Conservation (phyloP, 2,888 invertebrate species). For the Nezara viridula region DNA sequence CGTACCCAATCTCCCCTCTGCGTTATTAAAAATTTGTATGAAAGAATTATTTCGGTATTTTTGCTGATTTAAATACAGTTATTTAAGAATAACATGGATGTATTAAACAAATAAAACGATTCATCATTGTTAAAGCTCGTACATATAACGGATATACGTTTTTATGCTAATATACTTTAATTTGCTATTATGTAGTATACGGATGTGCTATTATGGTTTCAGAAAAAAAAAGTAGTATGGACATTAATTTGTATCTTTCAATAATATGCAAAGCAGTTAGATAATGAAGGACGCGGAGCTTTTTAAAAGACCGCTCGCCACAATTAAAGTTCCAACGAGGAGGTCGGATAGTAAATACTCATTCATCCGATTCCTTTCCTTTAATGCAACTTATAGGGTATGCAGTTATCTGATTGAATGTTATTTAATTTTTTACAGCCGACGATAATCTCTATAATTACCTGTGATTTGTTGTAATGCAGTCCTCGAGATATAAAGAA, state of each 20-base stretch:
- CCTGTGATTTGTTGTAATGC: not conserved
- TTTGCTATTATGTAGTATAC: too few species aligned
- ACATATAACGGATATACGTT: not conserved
- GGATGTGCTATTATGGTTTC: too few species aligned
- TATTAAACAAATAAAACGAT: too few species aligned
- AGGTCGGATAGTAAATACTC: not conserved
- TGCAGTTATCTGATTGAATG: not conserved
- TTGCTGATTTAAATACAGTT: too few species aligned
- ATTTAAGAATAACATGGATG: too few species aligned
- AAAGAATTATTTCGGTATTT: too few species aligned
- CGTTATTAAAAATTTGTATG: too few species aligned
- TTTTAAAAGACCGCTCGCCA: not conserved
- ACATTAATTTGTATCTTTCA: not conserved
- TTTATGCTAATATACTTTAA: not conserved
- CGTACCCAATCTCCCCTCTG: too few species aligned
- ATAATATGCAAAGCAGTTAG: not conserved
- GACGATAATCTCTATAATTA: constrained; percentile 1
- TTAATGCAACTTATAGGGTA: not conserved
- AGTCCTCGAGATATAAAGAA: not conserved
- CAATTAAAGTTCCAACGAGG: not conserved
- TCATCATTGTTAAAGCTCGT: not conserved
- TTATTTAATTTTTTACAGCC: not conserved
- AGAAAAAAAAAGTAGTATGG: not conserved
- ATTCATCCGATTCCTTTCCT: not conserved
- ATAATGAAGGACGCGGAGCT: not conserved